Evolutionary conservation across 2,888 invertebrate species (phyloP).

Genomic region (Cheilosia scutellata): DNA sequence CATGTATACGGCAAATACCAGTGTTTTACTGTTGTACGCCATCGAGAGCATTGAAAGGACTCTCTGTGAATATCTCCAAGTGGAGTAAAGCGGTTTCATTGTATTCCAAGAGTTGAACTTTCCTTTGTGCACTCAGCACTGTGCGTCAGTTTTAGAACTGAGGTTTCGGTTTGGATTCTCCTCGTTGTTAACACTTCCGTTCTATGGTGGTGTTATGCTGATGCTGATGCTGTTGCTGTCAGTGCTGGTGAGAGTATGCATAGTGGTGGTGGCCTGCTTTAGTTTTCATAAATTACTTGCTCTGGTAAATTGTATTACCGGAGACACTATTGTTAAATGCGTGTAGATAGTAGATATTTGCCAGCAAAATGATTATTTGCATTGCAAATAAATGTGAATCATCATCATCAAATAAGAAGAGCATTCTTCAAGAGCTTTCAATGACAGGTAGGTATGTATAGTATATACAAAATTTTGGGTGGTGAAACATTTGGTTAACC

Average conservation of each 20-base stretch:
- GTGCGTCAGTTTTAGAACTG: conserved; percentile 25
- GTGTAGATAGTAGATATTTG: conserved; percentile 34
- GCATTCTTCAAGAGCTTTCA: conserved; percentile 22
- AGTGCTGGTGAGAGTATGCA: conserved; percentile 6
- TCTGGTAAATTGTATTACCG: conserved; percentile 60
- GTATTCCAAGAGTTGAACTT: conserved; percentile 58
- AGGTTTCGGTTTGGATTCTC: conserved; percentile 20
- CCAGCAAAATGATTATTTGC: conserved; percentile 71
- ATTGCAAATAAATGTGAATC: conserved; percentile 63
- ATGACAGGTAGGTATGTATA: conserved; percentile 20
- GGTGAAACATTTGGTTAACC: conserved; percentile 55
- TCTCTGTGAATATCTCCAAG: conserved; percentile 28
- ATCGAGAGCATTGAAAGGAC: conserved; percentile 26
- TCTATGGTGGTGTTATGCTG: conserved; percentile 5
- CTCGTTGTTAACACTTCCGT: conserved; percentile 40
- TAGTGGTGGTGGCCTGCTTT: conserved; percentile 31
- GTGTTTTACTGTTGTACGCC: not conserved
- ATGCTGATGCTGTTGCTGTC: conserved; percentile 16
- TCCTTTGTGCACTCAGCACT: conserved; percentile 35
- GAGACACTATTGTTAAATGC: conserved; percentile 65
- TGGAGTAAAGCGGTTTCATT: conserved; percentile 52
- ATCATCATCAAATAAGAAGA: conserved; percentile 42
- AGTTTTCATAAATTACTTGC: conserved; percentile 69
- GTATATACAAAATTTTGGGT: not conserved
- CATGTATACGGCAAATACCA: conserved; percentile 68